These are phyloP conservation scores for Oxyruncus cristatus DNA, from an alignment of 2,113 vertebrate species.

Conservation along the genomic window DNA sequence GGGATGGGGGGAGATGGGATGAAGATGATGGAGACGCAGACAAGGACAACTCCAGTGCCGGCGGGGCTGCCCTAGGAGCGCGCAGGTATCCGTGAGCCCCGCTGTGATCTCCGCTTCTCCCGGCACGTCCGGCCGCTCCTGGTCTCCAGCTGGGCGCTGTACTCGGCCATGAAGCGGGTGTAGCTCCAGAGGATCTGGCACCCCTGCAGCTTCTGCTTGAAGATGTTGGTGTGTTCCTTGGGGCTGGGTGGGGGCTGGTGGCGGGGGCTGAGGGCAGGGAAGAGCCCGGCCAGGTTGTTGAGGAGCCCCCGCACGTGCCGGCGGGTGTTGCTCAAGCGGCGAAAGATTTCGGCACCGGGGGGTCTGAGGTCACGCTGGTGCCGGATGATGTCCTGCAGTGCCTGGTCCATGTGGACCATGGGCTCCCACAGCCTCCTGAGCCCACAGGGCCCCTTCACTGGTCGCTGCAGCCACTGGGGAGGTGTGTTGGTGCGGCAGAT, in stretches of 20 bases:
- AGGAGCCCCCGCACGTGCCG: slow-evolving; percentile 24
- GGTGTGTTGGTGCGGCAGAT: background rate
- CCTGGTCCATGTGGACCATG: background rate
- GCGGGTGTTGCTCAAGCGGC: background rate
- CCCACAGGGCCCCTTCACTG: rapidly evolving
- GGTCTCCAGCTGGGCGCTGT: background rate
- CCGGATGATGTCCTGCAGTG: background rate
- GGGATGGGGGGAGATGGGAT: rapidly evolving
- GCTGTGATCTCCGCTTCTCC: background rate
- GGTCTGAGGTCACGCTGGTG: background rate
- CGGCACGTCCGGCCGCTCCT: background rate
- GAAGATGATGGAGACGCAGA: background rate
- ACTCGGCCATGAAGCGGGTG: slow-evolving; percentile 5
- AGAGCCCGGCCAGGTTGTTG: background rate
- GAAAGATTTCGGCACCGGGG: background rate
- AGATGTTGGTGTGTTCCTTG: background rate
- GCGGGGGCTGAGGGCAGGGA: rapidly evolving
- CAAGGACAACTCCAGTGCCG: rapidly evolving
- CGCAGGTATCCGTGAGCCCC: rapidly evolving
- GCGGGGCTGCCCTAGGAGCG: background rate
- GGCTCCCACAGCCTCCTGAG: background rate
- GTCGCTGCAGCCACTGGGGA: background rate
- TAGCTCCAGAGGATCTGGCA: slow-evolving; percentile 50
- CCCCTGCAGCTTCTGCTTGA: slow-evolving; percentile 42
- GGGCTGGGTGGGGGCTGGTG: rapidly evolving